Evolutionary conservation across 2,113 vertebrate species (phyloP), one percentile per base, ranked within the genome.

Genomic region (Todiramphus saurophagus): DNA sequence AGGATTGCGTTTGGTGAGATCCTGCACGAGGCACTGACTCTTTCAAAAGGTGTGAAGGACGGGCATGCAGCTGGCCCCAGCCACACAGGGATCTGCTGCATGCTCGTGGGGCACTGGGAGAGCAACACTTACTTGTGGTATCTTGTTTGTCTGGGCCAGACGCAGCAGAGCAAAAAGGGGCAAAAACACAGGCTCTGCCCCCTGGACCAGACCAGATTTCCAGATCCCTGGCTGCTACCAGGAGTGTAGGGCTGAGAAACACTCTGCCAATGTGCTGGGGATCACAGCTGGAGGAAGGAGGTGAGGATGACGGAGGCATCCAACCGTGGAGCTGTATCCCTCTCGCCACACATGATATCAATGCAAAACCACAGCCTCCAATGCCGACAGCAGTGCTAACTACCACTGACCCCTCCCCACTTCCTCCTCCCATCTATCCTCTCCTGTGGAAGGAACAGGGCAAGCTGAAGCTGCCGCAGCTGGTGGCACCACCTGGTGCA

Each of bases 351-450:
- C 19, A 46, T 70, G 67, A 7, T 21, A 69, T 23, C 87, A 62
- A 67, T 15, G 16, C 0, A 3, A 76, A 89, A 66, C 63, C 12
- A 1, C 82, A 70, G 70, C 48, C 31, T 43, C 27, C n/a, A 25
- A 1, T 0, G 0, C 64, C 1, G 0, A 6, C 73, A 55, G 37
- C 0, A 0, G 33, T 0, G 2, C 56, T 55, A 33, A 70, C 50
- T 48, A 79, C 78, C 63, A 60, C 72, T 0, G 0, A 78, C 24
- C n/a, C 14, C 58, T 31, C 30, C 28, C 25, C 0, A 0, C 50
- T 48, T 77, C 55, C 76, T 51, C 35, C 35, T 35, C 13, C 9
- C 0, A 0, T 24, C 63, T 25, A 3, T 43, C 4, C 3, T 30
- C 58, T 89, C 37, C 62, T 13, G 30, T 50, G 74, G 53, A 92